Base-by-base conservation (phyloP, 2,888 invertebrate species). In the Drosophila birchii region DNA sequence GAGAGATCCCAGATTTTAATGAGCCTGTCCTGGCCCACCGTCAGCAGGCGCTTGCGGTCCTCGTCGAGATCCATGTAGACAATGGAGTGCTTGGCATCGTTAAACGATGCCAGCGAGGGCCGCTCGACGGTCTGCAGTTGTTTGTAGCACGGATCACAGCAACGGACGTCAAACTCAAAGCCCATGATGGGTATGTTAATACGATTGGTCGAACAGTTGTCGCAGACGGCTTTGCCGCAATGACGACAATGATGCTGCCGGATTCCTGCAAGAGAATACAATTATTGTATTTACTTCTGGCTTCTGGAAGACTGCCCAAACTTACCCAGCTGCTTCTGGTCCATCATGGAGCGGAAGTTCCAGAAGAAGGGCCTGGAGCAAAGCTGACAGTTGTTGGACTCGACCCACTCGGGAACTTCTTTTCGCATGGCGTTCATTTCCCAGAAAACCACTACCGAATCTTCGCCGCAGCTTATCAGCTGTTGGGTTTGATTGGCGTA, bases 311-410 rank as follows among this genome's bases (percentile, higher is more conserved):
- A 45, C 2, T 2, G 11, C 11, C 2, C 5, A 26, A 2, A 66
- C 69, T 78, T 72, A 94, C 94, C 94, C 60, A 99, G 94, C 91
- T 97, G 98, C 90, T 97, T 96, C 93, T 97, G 97, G 93, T 99
- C 98, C 97, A 99, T 98, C 99, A 99, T 99, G 14, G 97, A 98
- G 76, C 97, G 95, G 58, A 99, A 95, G 93, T 99, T 99, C 99
- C 99, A 99, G 93, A 99, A 99, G 93, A 99, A 99, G 26, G 99
- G 99, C 71, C 96, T 94, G 59, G 96, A 95, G 92, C 99, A 99
- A 69, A 97, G 94, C 94, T 99, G 96, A 92, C 99, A 99, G 45
- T 95, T 94, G 92, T 99, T 99, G 45, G 97, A 96, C 91, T 99
- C 98, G 77, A 95, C 95, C 99, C 99, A 99, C 74, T 96, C 96